Base-by-base conservation (phyloP, 2,113 vertebrate species). In the Sebastes fasciatus region DNA sequence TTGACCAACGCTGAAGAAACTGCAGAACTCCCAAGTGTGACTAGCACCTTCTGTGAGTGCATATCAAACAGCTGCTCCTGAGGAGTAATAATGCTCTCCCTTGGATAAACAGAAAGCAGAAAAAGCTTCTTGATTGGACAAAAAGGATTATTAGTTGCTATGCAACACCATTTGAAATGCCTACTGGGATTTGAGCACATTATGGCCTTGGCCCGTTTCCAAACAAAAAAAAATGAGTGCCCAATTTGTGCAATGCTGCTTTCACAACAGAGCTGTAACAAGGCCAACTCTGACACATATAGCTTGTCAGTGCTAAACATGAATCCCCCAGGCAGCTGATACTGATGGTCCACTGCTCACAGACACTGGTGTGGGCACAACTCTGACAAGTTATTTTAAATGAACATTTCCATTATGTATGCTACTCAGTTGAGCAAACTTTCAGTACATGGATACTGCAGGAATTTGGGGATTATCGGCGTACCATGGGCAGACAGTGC, bases 101-200 rank as follows among this genome's bases (percentile, higher is more conserved):
- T 54, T 26, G 17, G 62, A 77, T 68, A 46, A 51, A 57, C 60
- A 74, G 61, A 49, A 67, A 78, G 57, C 13, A 14, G 21, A 42
- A 73, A 66, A 74, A 40, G 14, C 64, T 49, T 21, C 52, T 66
- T 82, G 49, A 77, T 62, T 76, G 51, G 48, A 57, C 40, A 66
- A 63, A 67, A 69, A n/a, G 13, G 64, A 80, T 77, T 83, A 80
- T 23, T 70, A 48, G 83, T 89, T 83, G 73, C 80, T 65, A 73
- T 68, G 76, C 83, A 77, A 83, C 72, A n/a, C 26, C 57, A 51
- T 49, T 75, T 40, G 12, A 78, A 78, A 51, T 62, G 65, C 21
- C 75, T 62, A 21, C 61, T 52, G 63, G 77, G 62, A 69, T 60
- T 6, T 74, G 73, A 69, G 69, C 58, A 45, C 19, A 46, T 77